phyloP scores from a whole-genome alignment of 2,888 invertebrate species.

The Coleophora flavipennella region DNA sequence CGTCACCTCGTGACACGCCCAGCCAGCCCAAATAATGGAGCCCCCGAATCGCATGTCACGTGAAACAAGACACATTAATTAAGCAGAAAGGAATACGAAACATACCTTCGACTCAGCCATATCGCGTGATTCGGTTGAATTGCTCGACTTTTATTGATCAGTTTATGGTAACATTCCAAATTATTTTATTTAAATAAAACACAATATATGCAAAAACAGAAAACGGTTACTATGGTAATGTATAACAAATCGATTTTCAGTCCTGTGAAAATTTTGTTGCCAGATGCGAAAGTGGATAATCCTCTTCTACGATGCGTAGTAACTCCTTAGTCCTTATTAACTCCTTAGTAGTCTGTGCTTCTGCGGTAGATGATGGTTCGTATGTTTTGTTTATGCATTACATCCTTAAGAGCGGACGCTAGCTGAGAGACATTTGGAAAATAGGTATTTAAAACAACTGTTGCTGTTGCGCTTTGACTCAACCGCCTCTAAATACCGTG shows the following conservation, averaged over 20 bases:
- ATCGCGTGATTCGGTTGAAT: conserved; percentile 59
- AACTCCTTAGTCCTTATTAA: no score
- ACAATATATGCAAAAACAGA: conserved; percentile 48
- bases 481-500: no score
- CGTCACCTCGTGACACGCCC: neutral
- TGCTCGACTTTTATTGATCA: conserved; percentile 58
- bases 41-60: conserved; percentile 37
- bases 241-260: conserved; percentile 30
- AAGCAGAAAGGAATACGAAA: conserved; percentile 27
- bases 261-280: neutral
- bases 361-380: no score
- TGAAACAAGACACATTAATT: conserved; percentile 47
- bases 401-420: no score
- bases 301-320: no score
- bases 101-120: conserved; percentile 60
- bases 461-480: no score
- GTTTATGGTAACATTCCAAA: conserved; percentile 48
- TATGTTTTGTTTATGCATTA: no score
- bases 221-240: conserved; percentile 39
- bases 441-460: no score
- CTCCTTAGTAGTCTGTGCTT: no score
- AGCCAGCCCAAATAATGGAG: neutral
- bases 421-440: no score
- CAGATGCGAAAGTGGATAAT: neutral
- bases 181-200: conserved; percentile 54